phyloP scores from a whole-genome alignment of 2,113 vertebrate genomes.

The Oncorhynchus clarkii region DNA sequence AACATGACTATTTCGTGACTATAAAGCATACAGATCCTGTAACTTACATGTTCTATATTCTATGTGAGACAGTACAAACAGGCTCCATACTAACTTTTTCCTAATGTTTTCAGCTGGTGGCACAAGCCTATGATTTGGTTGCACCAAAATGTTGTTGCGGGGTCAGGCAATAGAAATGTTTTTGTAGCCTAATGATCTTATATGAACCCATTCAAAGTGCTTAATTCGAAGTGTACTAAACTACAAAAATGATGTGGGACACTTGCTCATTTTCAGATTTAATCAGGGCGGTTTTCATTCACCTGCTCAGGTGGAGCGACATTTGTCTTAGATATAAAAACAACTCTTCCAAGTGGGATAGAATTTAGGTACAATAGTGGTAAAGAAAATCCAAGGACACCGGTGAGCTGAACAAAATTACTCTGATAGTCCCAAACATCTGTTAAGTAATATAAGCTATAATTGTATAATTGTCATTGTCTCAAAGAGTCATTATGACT shows the following conservation, averaged over 20 bases:
- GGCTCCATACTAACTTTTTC: too few relatives aligned
- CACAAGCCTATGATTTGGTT: neutral
- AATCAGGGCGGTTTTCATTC: neutral
- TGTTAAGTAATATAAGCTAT: neutral
- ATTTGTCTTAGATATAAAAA: too few relatives aligned
- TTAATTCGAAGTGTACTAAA: too few relatives aligned
- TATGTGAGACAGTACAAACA: too few relatives aligned
- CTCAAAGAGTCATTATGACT: too few relatives aligned
- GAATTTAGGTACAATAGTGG: neutral
- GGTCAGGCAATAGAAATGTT: too few relatives aligned
- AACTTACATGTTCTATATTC: too few relatives aligned
- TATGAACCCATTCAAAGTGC: too few relatives aligned
- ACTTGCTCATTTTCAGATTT: neutral
- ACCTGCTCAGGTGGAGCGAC: neutral
- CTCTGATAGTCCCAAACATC: neutral
- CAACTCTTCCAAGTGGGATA: neutral
- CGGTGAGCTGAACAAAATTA: neutral
- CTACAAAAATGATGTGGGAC: neutral
- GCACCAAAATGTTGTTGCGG: neutral
- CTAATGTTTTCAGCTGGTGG: too few relatives aligned
- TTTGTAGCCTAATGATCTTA: too few relatives aligned
- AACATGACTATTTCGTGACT: too few relatives aligned
- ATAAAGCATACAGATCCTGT: too few relatives aligned
- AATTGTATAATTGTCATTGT: neutral
- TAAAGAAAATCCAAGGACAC: neutral